A percentile compares a stretch with the other conserved stretches of the same genome.
phyloP scores from a whole-genome alignment of 2,797 vertebrate species.

The Microctenopoma stevenorrisi region DNA sequence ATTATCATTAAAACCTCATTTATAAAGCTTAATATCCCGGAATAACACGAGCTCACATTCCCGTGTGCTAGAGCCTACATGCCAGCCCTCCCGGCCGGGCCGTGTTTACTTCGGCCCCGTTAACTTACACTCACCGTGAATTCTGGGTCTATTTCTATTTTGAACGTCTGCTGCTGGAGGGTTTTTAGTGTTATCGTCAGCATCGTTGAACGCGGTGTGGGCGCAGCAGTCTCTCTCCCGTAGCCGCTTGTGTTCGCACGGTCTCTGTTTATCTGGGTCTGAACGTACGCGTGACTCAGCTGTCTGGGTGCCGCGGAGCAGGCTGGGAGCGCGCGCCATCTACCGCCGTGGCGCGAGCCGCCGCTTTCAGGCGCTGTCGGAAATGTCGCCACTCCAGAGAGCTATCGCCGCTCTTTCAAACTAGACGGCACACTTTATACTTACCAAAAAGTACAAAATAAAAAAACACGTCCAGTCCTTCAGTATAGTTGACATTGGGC shows the following conservation, averaged over 20 bases:
- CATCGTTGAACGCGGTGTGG: slow-evolving; percentile 64
- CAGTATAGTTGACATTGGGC: too few species aligned
- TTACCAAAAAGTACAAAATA: too few species aligned
- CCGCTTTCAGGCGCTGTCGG: too few species aligned
- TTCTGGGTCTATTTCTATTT: slow-evolving; percentile 81
- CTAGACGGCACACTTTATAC: too few species aligned
- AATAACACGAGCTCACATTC: not conserved
- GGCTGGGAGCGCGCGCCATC: slow-evolving; percentile 72
- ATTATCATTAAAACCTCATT: not conserved
- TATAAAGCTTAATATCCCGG: not conserved
- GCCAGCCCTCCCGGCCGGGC: slow-evolving; percentile 55
- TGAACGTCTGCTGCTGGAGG: slow-evolving; percentile 86
- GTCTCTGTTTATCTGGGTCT: slow-evolving; percentile 58
- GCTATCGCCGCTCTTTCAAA: too few species aligned
- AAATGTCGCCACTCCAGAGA: too few species aligned
- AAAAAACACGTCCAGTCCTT: too few species aligned
- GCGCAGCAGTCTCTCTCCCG: slow-evolving; percentile 9
- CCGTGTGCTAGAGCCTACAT: not conserved
- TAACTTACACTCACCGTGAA: slow-evolving; percentile 83
- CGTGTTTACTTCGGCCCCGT: slow-evolving; percentile 70
- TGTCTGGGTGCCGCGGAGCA: slow-evolving; percentile 66
- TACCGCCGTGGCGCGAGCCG: slow-evolving; percentile 42
- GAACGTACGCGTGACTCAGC: slow-evolving; percentile 83
- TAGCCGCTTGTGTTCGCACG: slow-evolving; percentile 45
- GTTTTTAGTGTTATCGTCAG: slow-evolving; percentile 85